Evolutionary conservation across 2,113 vertebrate species (phyloP).

Genomic region (Datnioides undecimradiatus): DNA sequence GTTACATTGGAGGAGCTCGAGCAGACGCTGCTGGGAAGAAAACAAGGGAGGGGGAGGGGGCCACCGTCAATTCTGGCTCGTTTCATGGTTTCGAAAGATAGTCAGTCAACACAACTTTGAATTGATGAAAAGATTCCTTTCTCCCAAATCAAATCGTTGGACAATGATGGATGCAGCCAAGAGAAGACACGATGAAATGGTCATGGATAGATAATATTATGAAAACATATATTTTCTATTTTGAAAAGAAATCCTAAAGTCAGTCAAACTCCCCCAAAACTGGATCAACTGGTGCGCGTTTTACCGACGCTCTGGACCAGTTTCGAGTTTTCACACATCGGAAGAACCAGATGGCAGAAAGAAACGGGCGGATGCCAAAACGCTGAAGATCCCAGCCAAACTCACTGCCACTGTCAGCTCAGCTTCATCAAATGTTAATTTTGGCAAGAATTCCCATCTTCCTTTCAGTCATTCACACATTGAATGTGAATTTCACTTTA

Average conservation of each 20-base stretch:
- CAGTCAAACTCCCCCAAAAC: background rate
- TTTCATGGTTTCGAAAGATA: constrained; percentile 36
- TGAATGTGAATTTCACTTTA: background rate
- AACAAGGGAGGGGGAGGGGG: constrained; percentile 42
- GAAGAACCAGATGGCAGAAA: constrained; percentile 61
- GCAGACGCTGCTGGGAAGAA: constrained; percentile 78
- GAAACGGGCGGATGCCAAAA: constrained; percentile 21
- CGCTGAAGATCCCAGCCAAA: constrained; percentile 32
- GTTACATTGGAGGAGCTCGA: constrained; percentile 81
- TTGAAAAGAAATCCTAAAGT: constrained; percentile 11
- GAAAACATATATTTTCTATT: constrained; percentile 2
- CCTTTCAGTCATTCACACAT: background rate
- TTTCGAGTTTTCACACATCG: constrained; percentile 43
- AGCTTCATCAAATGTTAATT: constrained; percentile 37
- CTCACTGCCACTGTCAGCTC: constrained; percentile 26
- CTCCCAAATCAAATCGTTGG: background rate
- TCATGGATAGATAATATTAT: background rate
- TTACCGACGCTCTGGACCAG: constrained; percentile 1
- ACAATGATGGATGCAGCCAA: constrained; percentile 1
- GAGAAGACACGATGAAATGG: background rate
- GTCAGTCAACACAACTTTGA: constrained; percentile 50
- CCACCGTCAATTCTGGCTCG: constrained; percentile 50
- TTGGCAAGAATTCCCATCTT: constrained; percentile 19
- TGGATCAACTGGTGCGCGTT: background rate
- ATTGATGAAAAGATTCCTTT: constrained; percentile 3